Evolutionary conservation across 2,888 invertebrate genomes (phyloP).

Genomic region (Acanthopleura granulata): DNA sequence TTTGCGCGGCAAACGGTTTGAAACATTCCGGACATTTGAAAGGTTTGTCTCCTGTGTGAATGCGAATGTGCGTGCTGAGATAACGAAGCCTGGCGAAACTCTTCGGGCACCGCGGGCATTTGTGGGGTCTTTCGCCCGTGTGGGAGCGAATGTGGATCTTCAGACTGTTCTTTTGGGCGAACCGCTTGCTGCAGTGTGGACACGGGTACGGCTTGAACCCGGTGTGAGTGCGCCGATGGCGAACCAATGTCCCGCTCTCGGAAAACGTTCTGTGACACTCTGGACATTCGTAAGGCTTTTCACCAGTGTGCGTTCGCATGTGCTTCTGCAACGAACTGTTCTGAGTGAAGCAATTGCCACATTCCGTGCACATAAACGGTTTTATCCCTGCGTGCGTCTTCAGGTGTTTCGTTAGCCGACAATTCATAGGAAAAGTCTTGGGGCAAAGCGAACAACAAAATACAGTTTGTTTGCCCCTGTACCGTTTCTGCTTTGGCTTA

Average conservation of each 20-base stretch:
- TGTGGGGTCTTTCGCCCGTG: conserved; percentile 22
- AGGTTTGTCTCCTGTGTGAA: conserved; percentile 23
- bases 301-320: conserved; percentile 5
- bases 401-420: not conserved
- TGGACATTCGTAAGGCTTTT: conserved; percentile 7
- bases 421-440: not conserved
- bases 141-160: conserved; percentile 30
- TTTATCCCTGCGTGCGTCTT: not conserved
- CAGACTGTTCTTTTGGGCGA: conserved; percentile 38
- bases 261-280: not conserved
- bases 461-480: no score
- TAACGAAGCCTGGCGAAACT: conserved; percentile 18
- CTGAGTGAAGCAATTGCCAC: conserved; percentile 7
- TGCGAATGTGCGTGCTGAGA: conserved; percentile 19
- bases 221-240: conserved; percentile 38
- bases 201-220: conserved; percentile 40
- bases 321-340: not conserved
- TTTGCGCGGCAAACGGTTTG: conserved; percentile 17
- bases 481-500: no score
- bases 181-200: conserved; percentile 34
- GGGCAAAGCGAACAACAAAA: not conserved
- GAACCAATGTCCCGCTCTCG: not conserved
- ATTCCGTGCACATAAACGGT: not conserved
- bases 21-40: conserved; percentile 21
- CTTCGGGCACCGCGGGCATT: conserved; percentile 23